Base-by-base conservation (phyloP, 2,113 vertebrate species). In the Cyprinus carpio region DNA sequence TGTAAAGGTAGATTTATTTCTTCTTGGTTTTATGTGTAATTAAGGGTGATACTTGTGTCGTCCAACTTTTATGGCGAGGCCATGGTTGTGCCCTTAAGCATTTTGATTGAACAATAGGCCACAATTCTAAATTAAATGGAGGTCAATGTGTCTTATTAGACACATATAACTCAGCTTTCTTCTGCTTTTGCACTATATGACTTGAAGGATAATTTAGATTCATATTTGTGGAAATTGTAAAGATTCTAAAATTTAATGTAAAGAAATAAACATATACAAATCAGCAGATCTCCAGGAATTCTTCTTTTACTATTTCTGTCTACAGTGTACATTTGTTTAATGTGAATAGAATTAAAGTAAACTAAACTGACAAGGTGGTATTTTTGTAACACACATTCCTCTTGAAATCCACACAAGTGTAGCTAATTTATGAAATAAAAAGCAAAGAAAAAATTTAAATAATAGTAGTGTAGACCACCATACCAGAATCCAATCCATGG, bases 1-100 rank as follows among this genome's bases (percentile, higher is more conserved):
- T 37, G n/a, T n/a, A 82, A 71, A 20, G 65, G 46, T 37, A 72
- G 49, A 82, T 71, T 54, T 82, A 82, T 82, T 82, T 69, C 9
- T 56, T 82, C 31, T 71, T 8, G 0, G 34, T 15, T 49, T 72
- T 56, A 23, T 18, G 11, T 23, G 67, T 31, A 81, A 67, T 34
- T 81, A 31, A 23, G 25, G 40, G 9, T 23, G n/a, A 69, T n/a
- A 40, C 58, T 67, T 67, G 20, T 76, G 9, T 34, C 18, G 1
- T 34, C 40, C 51, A 4, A 34, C 80, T 51, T 78, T 87, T 80
- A 56, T 16, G 13, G 37, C 7, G 46, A 71, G 29, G 31, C 20
- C 40, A 51, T 4, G n/a, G 56, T 7, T 18, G 23, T 37, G 20
- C 65, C 67, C 49, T 82, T 9, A 82, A 72, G 46, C 81, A 71